Evolutionary conservation across 2,888 invertebrate genomes (phyloP).

Genomic region (Parnassius orleans): DNA sequence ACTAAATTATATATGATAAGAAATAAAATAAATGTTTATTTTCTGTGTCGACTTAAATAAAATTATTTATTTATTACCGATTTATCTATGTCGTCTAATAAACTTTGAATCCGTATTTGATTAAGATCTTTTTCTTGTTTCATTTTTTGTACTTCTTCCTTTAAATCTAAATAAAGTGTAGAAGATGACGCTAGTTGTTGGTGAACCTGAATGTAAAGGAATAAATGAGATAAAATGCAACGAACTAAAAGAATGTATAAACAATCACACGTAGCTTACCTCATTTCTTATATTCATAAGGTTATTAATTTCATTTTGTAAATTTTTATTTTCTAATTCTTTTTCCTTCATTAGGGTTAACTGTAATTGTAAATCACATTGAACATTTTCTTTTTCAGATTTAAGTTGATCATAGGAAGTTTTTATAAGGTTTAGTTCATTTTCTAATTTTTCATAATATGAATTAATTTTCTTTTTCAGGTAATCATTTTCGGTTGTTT

Average conservation of each 20-base stretch:
- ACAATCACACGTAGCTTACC: slow-evolving; percentile 39
- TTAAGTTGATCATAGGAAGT: slow-evolving; percentile 39
- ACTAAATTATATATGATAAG: no score
- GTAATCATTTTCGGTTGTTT: slow-evolving; percentile 50
- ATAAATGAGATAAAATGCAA: not conserved
- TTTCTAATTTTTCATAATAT: slow-evolving; percentile 49
- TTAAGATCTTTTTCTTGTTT: slow-evolving; percentile 53
- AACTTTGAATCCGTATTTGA: slow-evolving; percentile 50
- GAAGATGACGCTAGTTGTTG: slow-evolving; percentile 2
- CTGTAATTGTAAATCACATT: slow-evolving; percentile 45
- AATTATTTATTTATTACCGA: slow-evolving; percentile 42
- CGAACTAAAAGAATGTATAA: not conserved
- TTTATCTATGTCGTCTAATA: slow-evolving; percentile 57
- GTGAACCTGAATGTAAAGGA: slow-evolving; percentile 4
- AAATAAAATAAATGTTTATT: no score
- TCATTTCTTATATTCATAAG: slow-evolving; percentile 51
- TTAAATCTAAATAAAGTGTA: slow-evolving; percentile 38
- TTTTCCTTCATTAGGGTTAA: slow-evolving; percentile 40
- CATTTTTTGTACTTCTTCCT: slow-evolving; percentile 54
- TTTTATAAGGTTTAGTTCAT: slow-evolving; percentile 47
- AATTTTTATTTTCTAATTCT: slow-evolving; percentile 47
- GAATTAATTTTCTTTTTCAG: slow-evolving; percentile 48
- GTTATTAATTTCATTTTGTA: slow-evolving; percentile 47
- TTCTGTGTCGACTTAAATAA: not conserved
- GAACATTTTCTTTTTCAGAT: slow-evolving; percentile 51